Evolutionary conservation across 2,888 invertebrate genomes (phyloP).

Genomic region (Xanthorhoe designata): DNA sequence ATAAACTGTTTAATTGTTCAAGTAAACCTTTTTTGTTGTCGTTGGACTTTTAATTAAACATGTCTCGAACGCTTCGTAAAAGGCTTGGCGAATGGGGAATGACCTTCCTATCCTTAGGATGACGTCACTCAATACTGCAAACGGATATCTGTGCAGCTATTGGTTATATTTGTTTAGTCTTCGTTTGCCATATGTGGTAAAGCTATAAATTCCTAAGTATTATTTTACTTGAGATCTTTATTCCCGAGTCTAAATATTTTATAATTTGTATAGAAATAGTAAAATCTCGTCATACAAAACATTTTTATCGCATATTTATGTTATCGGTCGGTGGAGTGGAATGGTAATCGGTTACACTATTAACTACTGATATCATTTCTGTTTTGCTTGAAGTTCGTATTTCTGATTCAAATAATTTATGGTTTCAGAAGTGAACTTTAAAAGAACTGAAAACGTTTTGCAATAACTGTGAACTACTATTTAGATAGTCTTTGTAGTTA

Average conservation of each 20-base stretch:
- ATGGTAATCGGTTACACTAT: constrained; percentile 55
- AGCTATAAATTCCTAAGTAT: constrained; percentile 33
- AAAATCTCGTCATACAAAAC: constrained; percentile 41
- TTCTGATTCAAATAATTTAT: neutral
- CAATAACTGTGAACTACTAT: neutral
- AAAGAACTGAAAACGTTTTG: neutral
- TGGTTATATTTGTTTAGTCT: constrained; percentile 44
- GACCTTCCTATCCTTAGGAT: constrained; percentile 52
- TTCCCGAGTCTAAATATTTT: neutral
- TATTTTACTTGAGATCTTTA: constrained; percentile 4
- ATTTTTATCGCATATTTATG: constrained; percentile 56
- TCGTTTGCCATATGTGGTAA: constrained; percentile 49
- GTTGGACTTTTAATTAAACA: constrained; percentile 17
- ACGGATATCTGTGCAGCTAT: constrained; percentile 40
- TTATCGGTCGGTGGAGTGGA: constrained; percentile 54
- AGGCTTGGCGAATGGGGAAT: constrained; percentile 33
- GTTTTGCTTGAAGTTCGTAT: constrained; percentile 11
- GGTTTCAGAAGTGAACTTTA: neutral
- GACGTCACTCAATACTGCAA: constrained; percentile 54
- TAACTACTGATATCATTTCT: constrained; percentile 45
- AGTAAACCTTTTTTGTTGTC: constrained; percentile 19
- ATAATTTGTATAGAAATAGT: constrained; percentile 1
- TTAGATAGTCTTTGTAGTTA: constrained; percentile 25
- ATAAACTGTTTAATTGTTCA: constrained; percentile 24
- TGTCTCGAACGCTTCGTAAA: constrained; percentile 16